Evolutionary conservation across 2,797 vertebrate species (phyloP), one percentile per base, ranked within the genome.

Genomic region (Channa striata): DNA sequence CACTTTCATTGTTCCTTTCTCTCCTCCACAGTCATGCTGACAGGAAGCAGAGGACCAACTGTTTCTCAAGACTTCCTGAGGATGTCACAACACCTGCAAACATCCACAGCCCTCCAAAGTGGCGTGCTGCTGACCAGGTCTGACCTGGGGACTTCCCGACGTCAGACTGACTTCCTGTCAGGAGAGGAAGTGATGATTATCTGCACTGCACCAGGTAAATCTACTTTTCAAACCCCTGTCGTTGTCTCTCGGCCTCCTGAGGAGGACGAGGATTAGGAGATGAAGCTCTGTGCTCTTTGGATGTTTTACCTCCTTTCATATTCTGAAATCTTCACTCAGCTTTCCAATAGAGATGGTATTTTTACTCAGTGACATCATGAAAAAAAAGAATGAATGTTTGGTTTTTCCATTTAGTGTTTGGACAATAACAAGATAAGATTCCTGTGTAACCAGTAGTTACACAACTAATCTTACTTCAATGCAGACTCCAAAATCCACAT

Each of bases 1-100:
- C 2, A 56, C 20, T 5, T 42, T 17, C 16, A 40, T 59, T 58
- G 43, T 44, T 58, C 54, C 33, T 40, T 8, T 30, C 50, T 50
- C 59, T 42, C 30, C 20, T 33, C 42, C 1, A 1, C 50, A 20
- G 11, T 36, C 17, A 1, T 0, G 13, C 59, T 46, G 56, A 43
- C 72, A 67, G 75, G 83, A 82, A 77, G 62, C 21, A 1, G 2
- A 57, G n/a, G 5, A 6, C 5, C 1, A 1, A 56, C 11, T 1
- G 50, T 44, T 70, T 70, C 42, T 39, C 60, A 56, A 77, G 82
- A 73, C 80, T 82, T 87, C 88, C 88, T 44, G 71, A 80, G 80
- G 77, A 81, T 37, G 72, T 79, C 80, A 61, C 25, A 12, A 46
- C 37, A 68, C 51, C 50, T 25, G 20, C n/a, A 6, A 68, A 62